Percentiles rank a stretch among this genome's conserved stretches.
phyloP scores from a whole-genome alignment of 2,113 vertebrate genomes.

The Festucalex cinctus region DNA sequence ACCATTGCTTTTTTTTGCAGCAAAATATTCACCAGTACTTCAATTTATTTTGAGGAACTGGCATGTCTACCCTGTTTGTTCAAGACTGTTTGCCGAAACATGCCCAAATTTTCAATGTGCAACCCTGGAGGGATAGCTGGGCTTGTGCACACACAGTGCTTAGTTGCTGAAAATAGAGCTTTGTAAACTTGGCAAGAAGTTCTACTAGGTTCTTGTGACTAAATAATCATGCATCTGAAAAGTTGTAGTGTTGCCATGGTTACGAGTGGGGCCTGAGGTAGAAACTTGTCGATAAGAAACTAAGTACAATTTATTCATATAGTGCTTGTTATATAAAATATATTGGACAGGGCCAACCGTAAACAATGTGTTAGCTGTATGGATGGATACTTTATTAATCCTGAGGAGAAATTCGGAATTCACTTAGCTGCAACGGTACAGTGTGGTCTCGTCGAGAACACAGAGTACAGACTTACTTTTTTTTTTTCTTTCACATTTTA shows the following conservation, averaged over 20 bases:
- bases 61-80: background rate
- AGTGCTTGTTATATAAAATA: background rate
- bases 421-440: too few relatives aligned
- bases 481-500: background rate
- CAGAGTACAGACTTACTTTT: background rate
- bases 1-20: too few relatives aligned
- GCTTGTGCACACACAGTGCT: background rate
- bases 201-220: background rate
- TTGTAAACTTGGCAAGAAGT: background rate
- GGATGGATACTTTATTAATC: too few relatives aligned
- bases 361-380: too few relatives aligned
- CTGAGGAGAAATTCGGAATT: too few relatives aligned
- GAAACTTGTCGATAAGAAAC: background rate
- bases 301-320: background rate
- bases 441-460: too few relatives aligned
- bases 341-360: background rate
- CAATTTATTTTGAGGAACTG: background rate
- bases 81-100: background rate
- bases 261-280: background rate
- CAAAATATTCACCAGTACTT: background rate
- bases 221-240: background rate
- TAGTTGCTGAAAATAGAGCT: background rate
- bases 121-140: background rate
- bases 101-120: background rate
- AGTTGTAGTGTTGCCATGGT: background rate